Conservation (phyloP, 2,888 invertebrate genomes). For the Cylindroiulus punctatus region DNA sequence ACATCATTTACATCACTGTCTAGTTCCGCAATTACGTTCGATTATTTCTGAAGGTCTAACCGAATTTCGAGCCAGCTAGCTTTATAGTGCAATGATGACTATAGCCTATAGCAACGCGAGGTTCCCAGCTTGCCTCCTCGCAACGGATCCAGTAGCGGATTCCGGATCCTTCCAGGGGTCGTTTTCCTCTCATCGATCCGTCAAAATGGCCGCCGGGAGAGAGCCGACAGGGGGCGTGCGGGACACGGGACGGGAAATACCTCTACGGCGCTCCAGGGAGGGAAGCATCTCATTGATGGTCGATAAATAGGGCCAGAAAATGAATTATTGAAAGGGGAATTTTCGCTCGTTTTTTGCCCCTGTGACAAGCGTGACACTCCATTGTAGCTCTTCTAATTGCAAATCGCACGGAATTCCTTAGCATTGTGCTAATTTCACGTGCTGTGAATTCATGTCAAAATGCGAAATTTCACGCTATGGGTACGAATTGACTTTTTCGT, state of each 20-base stretch:
- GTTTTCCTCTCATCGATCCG: slow-evolving; percentile 20
- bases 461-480: neutral
- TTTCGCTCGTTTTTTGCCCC: neutral
- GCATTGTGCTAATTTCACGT: slow-evolving; percentile 1
- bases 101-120: neutral
- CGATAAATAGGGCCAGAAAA: neutral
- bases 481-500: neutral
- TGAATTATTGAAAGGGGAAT: neutral
- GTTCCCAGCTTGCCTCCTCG: neutral
- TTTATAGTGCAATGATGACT: too few species aligned
- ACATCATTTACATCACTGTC: neutral
- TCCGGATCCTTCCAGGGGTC: slow-evolving; percentile 29
- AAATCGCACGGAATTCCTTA: slow-evolving; percentile 31
- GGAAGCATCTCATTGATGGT: neutral
- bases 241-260: neutral
- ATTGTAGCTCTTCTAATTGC: neutral
- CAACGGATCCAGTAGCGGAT: neutral
- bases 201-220: slow-evolving; percentile 1
- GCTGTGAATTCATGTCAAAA: neutral
- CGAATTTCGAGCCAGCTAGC: too few species aligned
- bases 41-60: slow-evolving; percentile 10
- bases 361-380: slow-evolving; percentile 13
- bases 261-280: neutral
- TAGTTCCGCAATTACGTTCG: slow-evolving; percentile 1
- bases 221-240: neutral